A percentile compares a stretch with the other conserved stretches of the same genome.
Conservation (phyloP, 2,113 vertebrate species). For the Esox niger region DNA sequence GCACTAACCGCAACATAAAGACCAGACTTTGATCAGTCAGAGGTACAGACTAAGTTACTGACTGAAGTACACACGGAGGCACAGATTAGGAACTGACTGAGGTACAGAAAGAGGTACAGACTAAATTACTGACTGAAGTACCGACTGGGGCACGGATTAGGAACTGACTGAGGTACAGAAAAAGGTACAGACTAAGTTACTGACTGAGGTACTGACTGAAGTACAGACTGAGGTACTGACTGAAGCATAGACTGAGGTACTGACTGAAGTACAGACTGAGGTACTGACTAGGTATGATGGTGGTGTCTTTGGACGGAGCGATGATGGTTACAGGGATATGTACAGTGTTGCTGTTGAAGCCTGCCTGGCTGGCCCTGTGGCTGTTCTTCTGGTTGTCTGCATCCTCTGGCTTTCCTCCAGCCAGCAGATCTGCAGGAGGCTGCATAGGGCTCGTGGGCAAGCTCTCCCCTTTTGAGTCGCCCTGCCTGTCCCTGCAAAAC, state of each 20-base stretch:
- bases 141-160: no score
- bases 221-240: background rate
- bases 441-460: conserved; percentile 61
- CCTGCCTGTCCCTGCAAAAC: conserved; percentile 73
- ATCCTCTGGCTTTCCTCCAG: conserved; percentile 86
- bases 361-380: conserved; percentile 78
- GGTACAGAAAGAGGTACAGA: background rate
- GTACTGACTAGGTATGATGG: conserved; percentile 77
- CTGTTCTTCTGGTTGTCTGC: conserved; percentile 93
- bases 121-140: no score
- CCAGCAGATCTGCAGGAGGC: conserved; percentile 49
- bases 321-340: conserved; percentile 85
- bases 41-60: no score
- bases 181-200: background rate
- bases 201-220: background rate
- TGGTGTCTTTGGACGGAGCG: conserved; percentile 72
- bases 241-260: background rate
- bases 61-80: no score
- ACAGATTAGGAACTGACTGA: no score
- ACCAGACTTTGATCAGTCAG: no score
- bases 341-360: conserved; percentile 74
- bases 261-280: background rate
- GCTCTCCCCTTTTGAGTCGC: conserved; percentile 71
- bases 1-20: no score
- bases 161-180: background rate